These are phyloP conservation scores for Hippocampus comes DNA, from an alignment of 2,113 vertebrate genomes.

Conservation along the genomic window DNA sequence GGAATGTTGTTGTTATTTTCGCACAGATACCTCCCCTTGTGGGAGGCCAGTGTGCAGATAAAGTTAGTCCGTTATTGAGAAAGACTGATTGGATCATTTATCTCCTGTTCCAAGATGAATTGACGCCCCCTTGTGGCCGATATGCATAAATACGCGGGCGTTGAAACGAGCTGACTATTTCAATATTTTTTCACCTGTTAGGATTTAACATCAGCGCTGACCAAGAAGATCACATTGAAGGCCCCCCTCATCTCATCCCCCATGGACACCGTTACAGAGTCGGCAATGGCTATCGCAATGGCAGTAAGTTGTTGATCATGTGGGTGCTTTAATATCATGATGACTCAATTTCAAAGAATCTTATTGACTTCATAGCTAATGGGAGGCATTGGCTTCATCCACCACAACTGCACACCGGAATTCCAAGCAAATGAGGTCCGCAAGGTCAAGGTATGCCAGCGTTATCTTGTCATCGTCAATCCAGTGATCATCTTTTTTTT, in stretches of 20 bases:
- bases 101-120: not conserved
- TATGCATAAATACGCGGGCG: not conserved
- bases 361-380: constrained; percentile 74
- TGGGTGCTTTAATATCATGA: too few species aligned
- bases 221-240: constrained; percentile 88
- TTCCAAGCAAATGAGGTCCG: constrained; percentile 92
- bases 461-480: not conserved
- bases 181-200: constrained; percentile 31
- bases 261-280: constrained; percentile 94
- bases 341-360: not conserved
- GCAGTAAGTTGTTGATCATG: constrained; percentile 73
- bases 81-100: not conserved
- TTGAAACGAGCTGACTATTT: too few species aligned
- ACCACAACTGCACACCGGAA: constrained; percentile 93
- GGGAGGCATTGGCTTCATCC: constrained; percentile 93
- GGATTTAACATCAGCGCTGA: constrained; percentile 90
- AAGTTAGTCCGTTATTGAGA: not conserved
- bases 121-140: not conserved
- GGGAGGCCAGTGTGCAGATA: not conserved
- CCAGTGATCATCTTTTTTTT: not conserved
- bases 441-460: constrained; percentile 82
- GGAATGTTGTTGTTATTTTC: constrained; percentile 36
- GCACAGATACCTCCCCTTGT: not conserved
- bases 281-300: constrained; percentile 92
- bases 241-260: constrained; percentile 91